phyloP scores from a whole-genome alignment of 2,888 invertebrate species.

The Trilocha varians region DNA sequence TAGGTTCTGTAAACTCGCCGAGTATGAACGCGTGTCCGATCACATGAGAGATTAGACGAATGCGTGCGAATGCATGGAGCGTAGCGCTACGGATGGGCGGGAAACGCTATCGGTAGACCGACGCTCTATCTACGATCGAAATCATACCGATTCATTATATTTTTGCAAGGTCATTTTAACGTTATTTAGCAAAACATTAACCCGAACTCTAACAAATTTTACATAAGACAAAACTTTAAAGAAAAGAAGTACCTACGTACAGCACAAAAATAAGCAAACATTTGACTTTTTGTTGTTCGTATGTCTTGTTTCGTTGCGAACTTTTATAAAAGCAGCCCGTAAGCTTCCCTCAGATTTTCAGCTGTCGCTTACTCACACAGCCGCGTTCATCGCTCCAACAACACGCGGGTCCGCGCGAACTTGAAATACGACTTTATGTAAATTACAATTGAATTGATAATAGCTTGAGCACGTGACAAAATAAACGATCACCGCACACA shows the following conservation, averaged over 20 bases:
- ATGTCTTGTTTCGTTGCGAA: not conserved
- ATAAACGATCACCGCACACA: conserved; percentile 44
- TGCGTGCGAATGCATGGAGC: conserved; percentile 68
- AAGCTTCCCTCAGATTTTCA: conserved; percentile 47
- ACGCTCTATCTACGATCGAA: conserved; percentile 35
- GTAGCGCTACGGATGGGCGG: conserved; percentile 57
- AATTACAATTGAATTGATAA: conserved; percentile 51
- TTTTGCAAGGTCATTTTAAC: conserved; percentile 4
- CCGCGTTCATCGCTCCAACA: conserved; percentile 20
- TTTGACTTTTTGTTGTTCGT: not conserved
- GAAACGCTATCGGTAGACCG: conserved; percentile 46
- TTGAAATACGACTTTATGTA: conserved; percentile 57
- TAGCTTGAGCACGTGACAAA: conserved; percentile 47
- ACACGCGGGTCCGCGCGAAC: conserved; percentile 34
- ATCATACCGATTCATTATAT: conserved; percentile 34
- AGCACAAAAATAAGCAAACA: not conserved
- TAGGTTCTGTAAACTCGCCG: conserved; percentile 64
- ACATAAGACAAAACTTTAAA: no score
- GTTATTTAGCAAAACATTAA: not conserved
- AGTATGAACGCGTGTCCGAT: conserved; percentile 59
- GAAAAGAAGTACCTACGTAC: no score
- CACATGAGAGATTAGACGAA: conserved; percentile 66
- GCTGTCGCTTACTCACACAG: conserved; percentile 46
- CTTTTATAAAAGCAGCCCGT: conserved; percentile 10
- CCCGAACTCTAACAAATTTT: not conserved